Conservation (phyloP, 2,888 invertebrate genomes). For the Pristionchus maxplancki region DNA sequence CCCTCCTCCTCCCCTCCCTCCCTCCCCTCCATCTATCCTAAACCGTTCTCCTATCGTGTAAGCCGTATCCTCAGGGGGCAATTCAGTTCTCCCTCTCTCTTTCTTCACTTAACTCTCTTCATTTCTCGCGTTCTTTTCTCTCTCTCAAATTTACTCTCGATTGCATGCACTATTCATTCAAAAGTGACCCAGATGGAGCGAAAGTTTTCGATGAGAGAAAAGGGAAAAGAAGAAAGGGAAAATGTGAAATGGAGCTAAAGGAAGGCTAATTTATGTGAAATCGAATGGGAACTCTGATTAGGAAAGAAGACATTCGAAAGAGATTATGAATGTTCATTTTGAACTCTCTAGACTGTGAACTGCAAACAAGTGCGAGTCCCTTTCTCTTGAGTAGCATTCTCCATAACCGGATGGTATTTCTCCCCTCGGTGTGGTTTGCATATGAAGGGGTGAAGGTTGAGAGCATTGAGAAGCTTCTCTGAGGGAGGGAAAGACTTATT, state of each 20-base stretch:
- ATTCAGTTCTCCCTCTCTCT: background rate
- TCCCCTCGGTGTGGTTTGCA: background rate
- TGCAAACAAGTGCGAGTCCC: background rate
- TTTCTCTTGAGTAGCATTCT: background rate
- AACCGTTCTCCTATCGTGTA: constrained; percentile 26
- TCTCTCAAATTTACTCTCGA: constrained; percentile 19
- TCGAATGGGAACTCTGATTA: background rate
- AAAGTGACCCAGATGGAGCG: constrained; percentile 37
- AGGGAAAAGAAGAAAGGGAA: background rate
- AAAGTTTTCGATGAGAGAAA: background rate
- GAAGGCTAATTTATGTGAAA: background rate
- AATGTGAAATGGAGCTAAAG: constrained; percentile 18
- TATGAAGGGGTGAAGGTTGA: constrained; percentile 35
- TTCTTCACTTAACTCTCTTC: background rate
- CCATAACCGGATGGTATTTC: constrained; percentile 17
- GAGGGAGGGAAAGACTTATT: background rate
- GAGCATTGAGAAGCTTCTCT: background rate
- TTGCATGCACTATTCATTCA: constrained; percentile 23
- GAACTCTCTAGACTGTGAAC: background rate
- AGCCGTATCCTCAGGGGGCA: constrained; percentile 20
- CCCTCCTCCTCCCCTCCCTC: constrained; percentile 11
- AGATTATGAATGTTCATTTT: background rate
- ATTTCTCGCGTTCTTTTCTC: background rate
- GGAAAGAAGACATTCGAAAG: background rate
- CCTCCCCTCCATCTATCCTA: constrained; percentile 1